phyloP scores from a whole-genome alignment of 1,140 invertebrate species.

The Heliconius melpomene region DNA sequence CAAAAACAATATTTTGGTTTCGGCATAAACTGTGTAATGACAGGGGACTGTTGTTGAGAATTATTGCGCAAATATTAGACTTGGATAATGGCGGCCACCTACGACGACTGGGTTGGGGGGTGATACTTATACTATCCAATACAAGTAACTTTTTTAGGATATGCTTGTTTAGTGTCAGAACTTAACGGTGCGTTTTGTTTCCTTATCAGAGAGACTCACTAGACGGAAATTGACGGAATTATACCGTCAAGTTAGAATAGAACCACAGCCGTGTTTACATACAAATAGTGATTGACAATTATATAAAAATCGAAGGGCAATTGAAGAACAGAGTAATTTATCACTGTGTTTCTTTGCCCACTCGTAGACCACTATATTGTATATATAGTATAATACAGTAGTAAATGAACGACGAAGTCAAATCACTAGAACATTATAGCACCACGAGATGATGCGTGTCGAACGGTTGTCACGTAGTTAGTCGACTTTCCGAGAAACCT shows the following conservation, averaged over 20 bases:
- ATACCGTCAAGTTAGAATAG: too few relatives aligned
- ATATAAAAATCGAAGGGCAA: too few relatives aligned
- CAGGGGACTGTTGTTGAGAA: neutral
- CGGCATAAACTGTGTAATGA: conserved; percentile 8
- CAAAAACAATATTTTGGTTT: conserved; percentile 15
- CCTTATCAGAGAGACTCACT: too few relatives aligned
- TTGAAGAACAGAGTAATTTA: too few relatives aligned
- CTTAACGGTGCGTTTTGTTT: too few relatives aligned
- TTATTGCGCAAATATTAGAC: conserved; percentile 10
- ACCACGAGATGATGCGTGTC: neutral
- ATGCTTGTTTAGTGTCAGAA: neutral
- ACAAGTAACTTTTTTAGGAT: neutral
- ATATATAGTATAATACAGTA: neutral
- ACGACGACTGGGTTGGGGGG: neutral
- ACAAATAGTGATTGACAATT: too few relatives aligned
- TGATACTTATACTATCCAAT: too few relatives aligned
- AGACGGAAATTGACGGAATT: too few relatives aligned
- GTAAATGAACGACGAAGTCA: neutral
- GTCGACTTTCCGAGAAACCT: neutral
- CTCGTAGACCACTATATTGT: too few relatives aligned
- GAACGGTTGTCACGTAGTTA: conserved; percentile 2
- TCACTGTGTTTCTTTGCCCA: too few relatives aligned
- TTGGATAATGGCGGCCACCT: neutral
- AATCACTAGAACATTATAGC: neutral
- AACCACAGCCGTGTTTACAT: too few relatives aligned